Evolutionary conservation across 2,113 vertebrate species (phyloP).

Genomic region (Melanerpes formicivorus): DNA sequence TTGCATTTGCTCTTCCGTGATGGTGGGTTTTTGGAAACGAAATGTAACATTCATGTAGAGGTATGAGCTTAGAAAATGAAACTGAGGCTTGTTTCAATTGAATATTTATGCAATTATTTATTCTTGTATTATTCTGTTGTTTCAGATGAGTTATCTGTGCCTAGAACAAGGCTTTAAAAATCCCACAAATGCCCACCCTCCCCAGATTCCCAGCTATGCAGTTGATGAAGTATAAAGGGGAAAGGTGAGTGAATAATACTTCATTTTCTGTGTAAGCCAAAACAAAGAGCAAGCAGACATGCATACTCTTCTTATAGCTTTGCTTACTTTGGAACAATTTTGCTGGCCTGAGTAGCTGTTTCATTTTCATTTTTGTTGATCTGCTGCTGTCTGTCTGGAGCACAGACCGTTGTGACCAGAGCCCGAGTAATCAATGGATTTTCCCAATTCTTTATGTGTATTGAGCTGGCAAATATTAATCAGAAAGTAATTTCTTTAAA

Average conservation of each 20-base stretch:
- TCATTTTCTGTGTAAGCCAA: not conserved
- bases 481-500: not conserved
- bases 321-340: not conserved
- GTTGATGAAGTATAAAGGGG: not conserved
- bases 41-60: not conserved
- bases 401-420: not conserved
- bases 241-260: not conserved
- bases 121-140: not conserved
- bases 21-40: not conserved
- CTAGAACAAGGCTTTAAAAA: not conserved
- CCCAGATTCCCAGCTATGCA: not conserved
- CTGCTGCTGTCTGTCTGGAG: not conserved
- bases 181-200: fast-evolving
- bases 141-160: not conserved
- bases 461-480: not conserved
- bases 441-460: not conserved
- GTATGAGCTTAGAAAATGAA: not conserved
- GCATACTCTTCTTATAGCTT: not conserved
- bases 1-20: not conserved
- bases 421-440: not conserved
- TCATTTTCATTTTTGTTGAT: not conserved
- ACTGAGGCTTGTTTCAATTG: not conserved
- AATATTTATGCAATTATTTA: not conserved
- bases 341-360: not conserved
- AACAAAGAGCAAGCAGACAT: not conserved